Percentiles rank a stretch among this genome's conserved stretches.
Evolutionary conservation across 2,888 invertebrate species (phyloP).

Genomic region (Blastobasis lacticolella): DNA sequence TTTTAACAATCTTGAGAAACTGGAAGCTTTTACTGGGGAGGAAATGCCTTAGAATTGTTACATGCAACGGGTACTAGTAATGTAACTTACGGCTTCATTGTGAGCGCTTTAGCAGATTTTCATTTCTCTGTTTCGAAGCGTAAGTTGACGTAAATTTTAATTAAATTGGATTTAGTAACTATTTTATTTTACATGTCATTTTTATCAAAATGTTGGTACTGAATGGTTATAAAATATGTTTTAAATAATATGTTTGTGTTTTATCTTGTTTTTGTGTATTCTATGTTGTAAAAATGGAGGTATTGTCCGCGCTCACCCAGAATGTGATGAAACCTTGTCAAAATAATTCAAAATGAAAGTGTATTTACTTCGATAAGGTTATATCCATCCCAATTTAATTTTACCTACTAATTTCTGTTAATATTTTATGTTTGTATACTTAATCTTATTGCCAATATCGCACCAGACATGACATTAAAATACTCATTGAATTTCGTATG

Average conservation of each 20-base stretch:
- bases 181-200: too few relatives aligned
- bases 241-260: too few relatives aligned
- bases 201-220: too few relatives aligned
- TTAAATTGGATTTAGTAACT: neutral
- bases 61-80: constrained; percentile 19
- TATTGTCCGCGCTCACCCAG: neutral
- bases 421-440: neutral
- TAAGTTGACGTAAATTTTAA: too few relatives aligned
- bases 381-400: neutral
- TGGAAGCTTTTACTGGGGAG: constrained; percentile 53
- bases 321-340: neutral
- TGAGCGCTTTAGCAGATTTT: neutral
- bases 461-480: too few relatives aligned
- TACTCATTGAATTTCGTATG: too few relatives aligned
- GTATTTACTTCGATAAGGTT: neutral
- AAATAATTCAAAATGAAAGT: neutral
- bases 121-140: too few relatives aligned
- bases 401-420: neutral
- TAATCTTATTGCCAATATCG: neutral
- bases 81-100: neutral
- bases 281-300: neutral
- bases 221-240: too few relatives aligned
- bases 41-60: constrained; percentile 43
- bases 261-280: too few relatives aligned
- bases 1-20: constrained; percentile 54